phyloP scores from a whole-genome alignment of 2,797 vertebrate species.

The Valencia hispanica region DNA sequence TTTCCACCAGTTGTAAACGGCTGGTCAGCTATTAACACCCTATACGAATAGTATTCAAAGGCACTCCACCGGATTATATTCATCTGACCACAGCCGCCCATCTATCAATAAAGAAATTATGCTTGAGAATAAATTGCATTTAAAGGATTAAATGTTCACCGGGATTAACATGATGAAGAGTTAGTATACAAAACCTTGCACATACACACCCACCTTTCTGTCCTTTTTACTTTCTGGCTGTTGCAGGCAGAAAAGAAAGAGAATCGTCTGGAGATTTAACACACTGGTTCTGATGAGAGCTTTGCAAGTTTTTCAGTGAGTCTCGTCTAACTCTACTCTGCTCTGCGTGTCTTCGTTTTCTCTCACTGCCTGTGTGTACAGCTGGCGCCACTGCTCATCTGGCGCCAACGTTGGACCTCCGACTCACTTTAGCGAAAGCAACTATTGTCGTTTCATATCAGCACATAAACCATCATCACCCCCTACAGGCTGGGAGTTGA shows the following conservation, averaged over 20 bases:
- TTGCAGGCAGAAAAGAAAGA: conserved; percentile 22
- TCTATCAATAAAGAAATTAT: not conserved
- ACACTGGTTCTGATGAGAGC: conserved; percentile 36
- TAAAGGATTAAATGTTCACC: conserved; percentile 28
- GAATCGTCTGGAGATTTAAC: conserved; percentile 33
- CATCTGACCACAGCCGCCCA: not conserved
- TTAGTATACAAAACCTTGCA: conserved; percentile 25
- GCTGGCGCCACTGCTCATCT: conserved; percentile 85
- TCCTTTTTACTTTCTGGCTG: conserved; percentile 43
- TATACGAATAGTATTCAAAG: no score
- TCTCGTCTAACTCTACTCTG: conserved; percentile 54
- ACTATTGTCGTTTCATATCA: conserved; percentile 37
- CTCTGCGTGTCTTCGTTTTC: conserved; percentile 54
- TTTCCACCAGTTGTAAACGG: conserved; percentile 63
- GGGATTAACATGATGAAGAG: conserved; percentile 7
- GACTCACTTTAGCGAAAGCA: conserved; percentile 73
- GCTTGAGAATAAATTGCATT: conserved; percentile 33
- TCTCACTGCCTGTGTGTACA: conserved; percentile 61
- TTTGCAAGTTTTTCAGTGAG: conserved; percentile 62
- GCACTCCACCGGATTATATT: not conserved
- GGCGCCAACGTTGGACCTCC: conserved; percentile 81
- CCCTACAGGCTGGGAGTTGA: conserved; percentile 50
- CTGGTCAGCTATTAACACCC: conserved; percentile 13
- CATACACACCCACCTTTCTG: conserved; percentile 66
- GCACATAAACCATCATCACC: conserved; percentile 24